Conservation (phyloP, 1,140 invertebrate genomes). For the Zelostemma sp. region DNA sequence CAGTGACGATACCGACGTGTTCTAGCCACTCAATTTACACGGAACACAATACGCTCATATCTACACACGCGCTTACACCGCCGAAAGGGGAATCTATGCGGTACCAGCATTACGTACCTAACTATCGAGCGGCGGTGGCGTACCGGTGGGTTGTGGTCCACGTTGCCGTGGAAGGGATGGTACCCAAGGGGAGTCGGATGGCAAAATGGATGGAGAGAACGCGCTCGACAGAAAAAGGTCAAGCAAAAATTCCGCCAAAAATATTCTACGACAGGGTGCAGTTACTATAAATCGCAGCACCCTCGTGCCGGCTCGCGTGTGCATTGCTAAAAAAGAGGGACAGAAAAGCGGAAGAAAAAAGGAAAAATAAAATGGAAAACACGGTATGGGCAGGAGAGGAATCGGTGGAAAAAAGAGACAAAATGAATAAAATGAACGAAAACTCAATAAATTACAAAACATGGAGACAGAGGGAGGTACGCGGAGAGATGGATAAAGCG, state of each 20-base stretch:
- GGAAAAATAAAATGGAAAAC: constrained; percentile 3
- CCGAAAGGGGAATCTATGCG: constrained; percentile 26
- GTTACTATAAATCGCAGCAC: constrained; percentile 61
- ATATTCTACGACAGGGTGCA: constrained; percentile 59
- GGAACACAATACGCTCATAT: constrained; percentile 19
- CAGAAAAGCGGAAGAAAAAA: constrained; percentile 1
- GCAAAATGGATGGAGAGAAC: constrained; percentile 44
- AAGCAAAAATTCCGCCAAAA: constrained; percentile 55
- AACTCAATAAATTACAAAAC: constrained; percentile 52
- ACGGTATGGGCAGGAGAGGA: neutral
- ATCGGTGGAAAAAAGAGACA: constrained; percentile 14
- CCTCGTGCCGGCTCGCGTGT: constrained; percentile 25
- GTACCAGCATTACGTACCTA: constrained; percentile 38
- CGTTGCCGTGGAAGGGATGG: constrained; percentile 10
- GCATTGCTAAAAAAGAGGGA: constrained; percentile 5
- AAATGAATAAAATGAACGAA: constrained; percentile 39
- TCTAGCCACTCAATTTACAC: constrained; percentile 36
- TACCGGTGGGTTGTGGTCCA: constrained; percentile 9
- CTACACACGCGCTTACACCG: neutral
- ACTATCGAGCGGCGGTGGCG: constrained; percentile 38
- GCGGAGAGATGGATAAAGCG: neutral
- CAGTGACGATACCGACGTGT: constrained; percentile 12
- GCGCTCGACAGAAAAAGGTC: constrained; percentile 45
- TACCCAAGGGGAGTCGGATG: constrained; percentile 36
- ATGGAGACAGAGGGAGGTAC: constrained; percentile 15